A percentile compares a stretch with the other conserved stretches of the same genome.
phyloP scores from a whole-genome alignment of 2,888 invertebrate genomes.

The Iphiclides podalirius region DNA sequence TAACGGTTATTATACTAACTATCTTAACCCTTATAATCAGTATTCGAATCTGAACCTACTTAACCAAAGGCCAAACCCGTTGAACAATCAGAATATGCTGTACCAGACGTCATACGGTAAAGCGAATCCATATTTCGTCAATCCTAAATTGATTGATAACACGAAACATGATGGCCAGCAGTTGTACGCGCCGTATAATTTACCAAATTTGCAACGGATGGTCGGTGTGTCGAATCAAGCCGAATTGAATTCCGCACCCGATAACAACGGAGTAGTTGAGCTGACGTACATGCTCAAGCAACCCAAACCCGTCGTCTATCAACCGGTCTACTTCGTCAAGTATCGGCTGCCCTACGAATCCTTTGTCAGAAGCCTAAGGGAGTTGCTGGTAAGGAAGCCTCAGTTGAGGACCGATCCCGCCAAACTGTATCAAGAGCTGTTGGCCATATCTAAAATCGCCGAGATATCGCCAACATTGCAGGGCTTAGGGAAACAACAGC shows the following conservation, averaged over 20 bases:
- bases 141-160: conserved; percentile 19
- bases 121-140: conserved; percentile 7
- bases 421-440: conserved; percentile 44
- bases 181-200: conserved; percentile 18
- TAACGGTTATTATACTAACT: background rate
- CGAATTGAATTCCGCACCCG: conserved; percentile 39
- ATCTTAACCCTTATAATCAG: background rate
- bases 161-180: conserved; percentile 21
- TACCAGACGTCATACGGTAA: background rate
- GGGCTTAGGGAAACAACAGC: conserved; percentile 40
- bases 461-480: conserved; percentile 46
- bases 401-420: conserved; percentile 37
- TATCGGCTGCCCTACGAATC: conserved; percentile 49
- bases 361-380: conserved; percentile 40
- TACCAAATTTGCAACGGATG: conserved; percentile 34
- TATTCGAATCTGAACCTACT: background rate
- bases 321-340: conserved; percentile 55
- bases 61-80: conserved; percentile 7
- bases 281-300: conserved; percentile 53
- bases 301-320: conserved; percentile 42
- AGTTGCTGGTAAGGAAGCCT: conserved; percentile 38
- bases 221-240: conserved; percentile 37
- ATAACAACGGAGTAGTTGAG: conserved; percentile 46
- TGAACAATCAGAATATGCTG: background rate
- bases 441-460: conserved; percentile 40